phyloP scores from a whole-genome alignment of 2,888 invertebrate genomes.

The Caenorhabditis drosophilae region DNA sequence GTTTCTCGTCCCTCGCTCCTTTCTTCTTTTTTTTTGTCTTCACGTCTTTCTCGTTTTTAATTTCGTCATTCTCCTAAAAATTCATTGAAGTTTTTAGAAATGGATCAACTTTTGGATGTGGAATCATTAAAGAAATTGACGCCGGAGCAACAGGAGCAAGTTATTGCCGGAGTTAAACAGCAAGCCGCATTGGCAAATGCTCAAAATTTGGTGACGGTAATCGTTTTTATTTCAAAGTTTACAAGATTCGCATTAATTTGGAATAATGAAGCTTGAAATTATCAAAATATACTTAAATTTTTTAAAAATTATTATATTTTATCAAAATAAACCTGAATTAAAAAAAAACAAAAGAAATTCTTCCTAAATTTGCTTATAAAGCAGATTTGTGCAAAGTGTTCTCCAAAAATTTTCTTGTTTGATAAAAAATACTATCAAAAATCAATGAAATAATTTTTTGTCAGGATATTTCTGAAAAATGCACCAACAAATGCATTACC shows the following conservation, averaged over 20 bases:
- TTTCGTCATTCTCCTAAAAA: background rate
- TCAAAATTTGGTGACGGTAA: conserved; percentile 63
- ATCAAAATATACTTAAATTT: too few species aligned
- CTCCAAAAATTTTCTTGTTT: too few species aligned
- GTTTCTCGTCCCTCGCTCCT: conserved; percentile 8
- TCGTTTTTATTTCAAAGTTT: conserved; percentile 4
- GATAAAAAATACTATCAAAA: too few species aligned
- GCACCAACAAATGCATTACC: conserved; percentile 65
- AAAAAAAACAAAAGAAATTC: too few species aligned
- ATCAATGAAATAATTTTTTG: conserved; percentile 4
- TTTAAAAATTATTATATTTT: too few species aligned
- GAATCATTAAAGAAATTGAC: conserved; percentile 61
- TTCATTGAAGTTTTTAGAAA: conserved; percentile 10
- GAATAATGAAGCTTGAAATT: too few species aligned
- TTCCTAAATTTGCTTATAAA: too few species aligned
- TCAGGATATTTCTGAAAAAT: conserved; percentile 66
- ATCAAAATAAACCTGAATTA: too few species aligned
- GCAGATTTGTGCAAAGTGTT: too few species aligned
- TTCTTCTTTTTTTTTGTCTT: too few species aligned
- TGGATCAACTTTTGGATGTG: conserved; percentile 63
- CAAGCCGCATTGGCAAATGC: conserved; percentile 65
- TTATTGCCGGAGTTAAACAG: conserved; percentile 61
- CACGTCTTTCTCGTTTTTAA: too few species aligned
- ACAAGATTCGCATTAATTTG: too few species aligned
- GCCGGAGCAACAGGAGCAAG: conserved; percentile 64